These are phyloP conservation scores for Chloromyia formosa DNA, from an alignment of 2,888 invertebrate genomes.

Conservation along the genomic window DNA sequence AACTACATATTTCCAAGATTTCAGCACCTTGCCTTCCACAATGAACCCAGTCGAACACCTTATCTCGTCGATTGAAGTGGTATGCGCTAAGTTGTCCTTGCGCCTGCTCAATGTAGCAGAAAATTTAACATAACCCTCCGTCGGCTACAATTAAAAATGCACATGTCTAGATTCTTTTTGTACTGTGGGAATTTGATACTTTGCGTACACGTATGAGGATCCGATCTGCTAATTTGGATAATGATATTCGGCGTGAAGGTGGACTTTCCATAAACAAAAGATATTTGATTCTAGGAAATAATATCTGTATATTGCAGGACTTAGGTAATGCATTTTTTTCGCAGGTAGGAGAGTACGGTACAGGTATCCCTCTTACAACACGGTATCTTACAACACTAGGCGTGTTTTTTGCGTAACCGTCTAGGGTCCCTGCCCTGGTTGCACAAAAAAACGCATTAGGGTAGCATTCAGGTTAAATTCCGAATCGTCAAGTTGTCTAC, in stretches of 20 bases:
- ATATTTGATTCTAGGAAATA: background rate
- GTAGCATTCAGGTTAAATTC: too few relatives aligned
- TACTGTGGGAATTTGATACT: constrained; percentile 28
- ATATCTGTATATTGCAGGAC: too few relatives aligned
- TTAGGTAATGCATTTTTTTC: too few relatives aligned
- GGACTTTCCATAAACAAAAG: background rate
- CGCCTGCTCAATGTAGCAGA: constrained; percentile 16
- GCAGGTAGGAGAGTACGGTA: too few relatives aligned
- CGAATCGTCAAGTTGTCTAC: too few relatives aligned
- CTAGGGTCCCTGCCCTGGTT: too few relatives aligned
- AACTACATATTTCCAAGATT: constrained; percentile 18
- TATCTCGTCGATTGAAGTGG: background rate
- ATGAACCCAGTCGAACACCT: background rate
- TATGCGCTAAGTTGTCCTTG: constrained; percentile 33
- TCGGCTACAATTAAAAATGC: constrained; percentile 26
- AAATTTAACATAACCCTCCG: constrained; percentile 38
- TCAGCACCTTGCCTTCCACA: background rate
- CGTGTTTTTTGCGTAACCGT: too few relatives aligned
- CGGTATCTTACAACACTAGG: too few relatives aligned
- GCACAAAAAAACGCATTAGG: too few relatives aligned
- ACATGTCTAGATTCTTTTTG: background rate
- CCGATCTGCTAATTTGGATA: background rate
- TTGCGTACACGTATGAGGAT: background rate
- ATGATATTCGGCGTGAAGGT: background rate
- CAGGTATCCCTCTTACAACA: too few relatives aligned